phyloP scores from a whole-genome alignment of 2,888 invertebrate genomes.

The Cacoxenus indagator region DNA sequence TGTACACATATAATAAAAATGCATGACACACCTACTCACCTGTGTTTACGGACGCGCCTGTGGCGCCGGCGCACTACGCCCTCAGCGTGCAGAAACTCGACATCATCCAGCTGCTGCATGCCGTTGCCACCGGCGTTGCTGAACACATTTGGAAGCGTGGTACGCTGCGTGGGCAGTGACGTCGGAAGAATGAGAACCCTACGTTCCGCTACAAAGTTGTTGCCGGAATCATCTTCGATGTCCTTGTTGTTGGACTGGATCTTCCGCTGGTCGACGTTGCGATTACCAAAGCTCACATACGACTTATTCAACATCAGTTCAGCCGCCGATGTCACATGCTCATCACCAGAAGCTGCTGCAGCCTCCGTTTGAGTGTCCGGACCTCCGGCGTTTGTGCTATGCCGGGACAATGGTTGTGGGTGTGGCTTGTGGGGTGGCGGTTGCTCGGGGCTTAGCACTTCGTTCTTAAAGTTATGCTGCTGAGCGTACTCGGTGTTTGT shows the following conservation, averaged over 20 bases:
- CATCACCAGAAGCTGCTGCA: neutral
- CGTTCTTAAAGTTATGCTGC: slow-evolving; percentile 65
- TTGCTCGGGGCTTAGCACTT: slow-evolving; percentile 48
- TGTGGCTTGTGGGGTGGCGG: slow-evolving; percentile 40
- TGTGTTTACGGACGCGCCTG: slow-evolving; percentile 66
- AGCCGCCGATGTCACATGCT: neutral
- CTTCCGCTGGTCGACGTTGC: slow-evolving; percentile 68
- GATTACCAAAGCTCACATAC: slow-evolving; percentile 45
- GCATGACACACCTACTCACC: slow-evolving; percentile 47
- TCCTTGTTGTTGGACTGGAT: slow-evolving; percentile 71
- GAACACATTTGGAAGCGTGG: slow-evolving; percentile 69
- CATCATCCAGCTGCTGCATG: slow-evolving; percentile 67
- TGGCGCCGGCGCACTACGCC: slow-evolving; percentile 66
- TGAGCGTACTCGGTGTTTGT: slow-evolving; percentile 53
- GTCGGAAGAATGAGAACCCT: slow-evolving; percentile 68
- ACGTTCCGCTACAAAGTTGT: slow-evolving; percentile 69
- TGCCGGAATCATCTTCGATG: slow-evolving; percentile 69
- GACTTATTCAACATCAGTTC: slow-evolving; percentile 54
- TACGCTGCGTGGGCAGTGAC: slow-evolving; percentile 65
- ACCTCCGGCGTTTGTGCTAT: slow-evolving; percentile 2
- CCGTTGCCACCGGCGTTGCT: slow-evolving; percentile 71
- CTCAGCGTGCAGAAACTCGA: slow-evolving; percentile 67
- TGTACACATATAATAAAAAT: neutral
- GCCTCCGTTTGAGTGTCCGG: slow-evolving; percentile 24
- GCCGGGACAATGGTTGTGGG: slow-evolving; percentile 37